Evolutionary conservation across 1,140 invertebrate species (phyloP).

Genomic region (Tribolium castaneum): DNA sequence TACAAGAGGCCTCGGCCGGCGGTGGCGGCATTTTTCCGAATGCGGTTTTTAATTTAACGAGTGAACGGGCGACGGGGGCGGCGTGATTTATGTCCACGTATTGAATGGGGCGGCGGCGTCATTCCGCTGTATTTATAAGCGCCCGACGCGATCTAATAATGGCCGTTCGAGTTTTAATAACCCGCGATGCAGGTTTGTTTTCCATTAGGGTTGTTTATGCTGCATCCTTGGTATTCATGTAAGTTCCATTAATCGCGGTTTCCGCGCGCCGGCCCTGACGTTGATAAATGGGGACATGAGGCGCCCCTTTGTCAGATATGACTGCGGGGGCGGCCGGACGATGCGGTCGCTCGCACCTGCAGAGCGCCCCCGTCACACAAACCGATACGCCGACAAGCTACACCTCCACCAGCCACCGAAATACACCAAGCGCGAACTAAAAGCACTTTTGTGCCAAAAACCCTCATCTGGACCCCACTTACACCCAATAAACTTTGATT

Average conservation of each 20-base stretch:
- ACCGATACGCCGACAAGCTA: no score
- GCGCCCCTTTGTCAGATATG: constrained; percentile 47
- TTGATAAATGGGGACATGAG: constrained; percentile 54
- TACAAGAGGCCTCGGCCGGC: constrained; percentile 49
- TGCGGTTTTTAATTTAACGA: constrained; percentile 55
- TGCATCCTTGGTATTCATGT: constrained; percentile 57
- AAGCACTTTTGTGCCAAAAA: no score
- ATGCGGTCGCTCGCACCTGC: constrained; percentile 25
- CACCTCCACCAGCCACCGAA: no score
- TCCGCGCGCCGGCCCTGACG: constrained; percentile 52
- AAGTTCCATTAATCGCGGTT: constrained; percentile 58
- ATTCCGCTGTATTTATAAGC: constrained; percentile 50
- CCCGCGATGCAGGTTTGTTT: constrained; percentile 53
- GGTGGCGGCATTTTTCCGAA: constrained; percentile 47
- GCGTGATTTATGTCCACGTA: constrained; percentile 52
- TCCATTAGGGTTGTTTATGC: constrained; percentile 55
- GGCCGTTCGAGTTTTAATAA: constrained; percentile 54
- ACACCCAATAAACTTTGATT: no score
- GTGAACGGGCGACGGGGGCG: constrained; percentile 40
- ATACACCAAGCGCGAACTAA: no score
- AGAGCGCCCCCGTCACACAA: not conserved
- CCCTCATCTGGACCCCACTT: no score
- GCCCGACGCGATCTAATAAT: constrained; percentile 51
- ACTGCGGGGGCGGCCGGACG: constrained; percentile 29
- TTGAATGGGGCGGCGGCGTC: constrained; percentile 47